phyloP scores from a whole-genome alignment of 2,888 invertebrate genomes.

The Macropis europaea region DNA sequence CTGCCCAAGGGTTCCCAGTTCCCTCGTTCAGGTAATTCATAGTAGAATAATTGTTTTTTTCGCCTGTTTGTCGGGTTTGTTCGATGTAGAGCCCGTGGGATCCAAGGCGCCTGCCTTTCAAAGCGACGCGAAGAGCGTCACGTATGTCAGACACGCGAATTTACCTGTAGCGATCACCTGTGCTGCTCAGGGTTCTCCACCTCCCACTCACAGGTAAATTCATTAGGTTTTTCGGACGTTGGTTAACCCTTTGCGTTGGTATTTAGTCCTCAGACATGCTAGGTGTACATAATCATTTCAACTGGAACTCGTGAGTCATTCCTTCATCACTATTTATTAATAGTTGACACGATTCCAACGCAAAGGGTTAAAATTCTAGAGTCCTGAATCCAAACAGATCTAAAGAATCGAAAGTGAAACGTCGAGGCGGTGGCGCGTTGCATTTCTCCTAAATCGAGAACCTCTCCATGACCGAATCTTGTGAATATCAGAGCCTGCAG shows the following conservation, averaged over 20 bases:
- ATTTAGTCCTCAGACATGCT: too few relatives aligned
- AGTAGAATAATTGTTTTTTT: constrained; percentile 16
- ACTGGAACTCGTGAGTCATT: too few relatives aligned
- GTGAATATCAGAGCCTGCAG: constrained; percentile 75
- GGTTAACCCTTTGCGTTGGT: too few relatives aligned
- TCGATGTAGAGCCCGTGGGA: constrained; percentile 82
- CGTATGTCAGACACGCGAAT: constrained; percentile 75
- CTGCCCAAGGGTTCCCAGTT: constrained; percentile 86
- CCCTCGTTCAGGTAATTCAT: constrained; percentile 85
- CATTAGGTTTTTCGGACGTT: too few relatives aligned
- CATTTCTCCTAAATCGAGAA: too few relatives aligned
- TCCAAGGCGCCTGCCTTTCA: constrained; percentile 83
- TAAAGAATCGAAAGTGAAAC: not conserved
- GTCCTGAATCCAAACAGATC: too few relatives aligned
- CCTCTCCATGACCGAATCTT: too few relatives aligned
- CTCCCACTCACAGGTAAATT: constrained; percentile 86
- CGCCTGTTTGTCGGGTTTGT: constrained; percentile 11
- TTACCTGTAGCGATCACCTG: constrained; percentile 84
- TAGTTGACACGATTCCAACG: too few relatives aligned
- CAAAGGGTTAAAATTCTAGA: too few relatives aligned
- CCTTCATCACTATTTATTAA: too few relatives aligned
- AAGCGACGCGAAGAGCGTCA: constrained; percentile 81
- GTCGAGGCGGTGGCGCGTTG: constrained; percentile 32
- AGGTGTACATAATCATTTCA: too few relatives aligned
- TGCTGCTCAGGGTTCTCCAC: constrained; percentile 86